phyloP scores from a whole-genome alignment of 2,888 invertebrate species.

The Leptinotarsa haldemani region DNA sequence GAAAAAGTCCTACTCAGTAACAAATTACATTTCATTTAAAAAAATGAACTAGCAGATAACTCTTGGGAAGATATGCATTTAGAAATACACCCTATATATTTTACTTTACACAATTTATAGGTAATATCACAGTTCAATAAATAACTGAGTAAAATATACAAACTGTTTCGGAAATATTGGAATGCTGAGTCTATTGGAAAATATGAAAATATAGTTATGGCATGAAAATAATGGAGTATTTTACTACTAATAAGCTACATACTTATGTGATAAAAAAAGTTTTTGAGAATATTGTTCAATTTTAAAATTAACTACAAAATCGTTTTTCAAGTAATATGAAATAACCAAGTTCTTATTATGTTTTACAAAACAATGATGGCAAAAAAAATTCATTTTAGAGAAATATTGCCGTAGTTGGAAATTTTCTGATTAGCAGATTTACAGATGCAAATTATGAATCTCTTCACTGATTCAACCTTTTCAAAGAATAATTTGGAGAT shows the following conservation, averaged over 20 bases:
- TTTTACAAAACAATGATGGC: no score
- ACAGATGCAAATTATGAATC: not conserved
- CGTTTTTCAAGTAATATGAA: no score
- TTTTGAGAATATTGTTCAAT: no score
- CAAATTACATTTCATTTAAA: not conserved
- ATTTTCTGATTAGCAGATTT: no score
- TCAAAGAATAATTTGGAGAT: no score
- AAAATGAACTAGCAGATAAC: not conserved
- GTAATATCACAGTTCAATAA: slow-evolving; percentile 19
- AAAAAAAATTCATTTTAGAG: no score
- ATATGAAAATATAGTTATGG: not conserved
- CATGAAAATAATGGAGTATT: no score
- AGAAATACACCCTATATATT: not conserved
- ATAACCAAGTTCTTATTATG: no score
- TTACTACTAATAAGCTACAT: no score
- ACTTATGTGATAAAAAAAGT: no score
- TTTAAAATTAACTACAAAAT: no score
- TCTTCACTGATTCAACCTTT: not conserved
- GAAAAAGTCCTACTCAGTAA: not conserved
- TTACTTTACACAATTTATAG: slow-evolving; percentile 11
- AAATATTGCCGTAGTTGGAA: no score
- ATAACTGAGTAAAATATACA: slow-evolving; percentile 1
- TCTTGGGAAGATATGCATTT: not conserved
- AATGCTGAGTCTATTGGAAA: not conserved
- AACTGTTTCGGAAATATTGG: not conserved